phyloP scores from a whole-genome alignment of 2,888 invertebrate genomes.

The Hirtodrosophila confusa region DNA sequence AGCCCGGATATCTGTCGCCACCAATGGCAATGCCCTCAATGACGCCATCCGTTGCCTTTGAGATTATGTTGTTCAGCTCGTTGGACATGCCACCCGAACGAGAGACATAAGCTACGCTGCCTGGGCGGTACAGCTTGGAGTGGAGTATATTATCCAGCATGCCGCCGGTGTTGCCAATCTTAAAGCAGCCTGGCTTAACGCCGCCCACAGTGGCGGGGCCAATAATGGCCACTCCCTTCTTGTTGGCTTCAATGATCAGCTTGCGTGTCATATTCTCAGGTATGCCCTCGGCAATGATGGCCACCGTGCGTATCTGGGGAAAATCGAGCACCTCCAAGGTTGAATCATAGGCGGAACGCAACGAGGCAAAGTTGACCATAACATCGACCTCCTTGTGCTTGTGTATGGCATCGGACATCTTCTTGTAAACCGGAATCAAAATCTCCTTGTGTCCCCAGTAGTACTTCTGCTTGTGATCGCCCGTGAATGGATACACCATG shows the following conservation, averaged over 20 bases:
- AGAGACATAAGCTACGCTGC: slow-evolving; percentile 99
- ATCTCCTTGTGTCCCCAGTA: slow-evolving; percentile 99
- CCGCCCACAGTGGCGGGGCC: slow-evolving; percentile 99
- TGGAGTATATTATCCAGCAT: slow-evolving; percentile 99
- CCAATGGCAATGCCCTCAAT: slow-evolving; percentile 99
- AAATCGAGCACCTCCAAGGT: slow-evolving; percentile 97
- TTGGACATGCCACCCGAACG: slow-evolving; percentile 99
- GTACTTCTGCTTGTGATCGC: slow-evolving; percentile 99
- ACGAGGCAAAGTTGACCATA: slow-evolving; percentile 98
- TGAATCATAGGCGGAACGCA: slow-evolving; percentile 98
- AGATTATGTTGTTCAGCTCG: slow-evolving; percentile 98
- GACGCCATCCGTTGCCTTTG: slow-evolving; percentile 98
- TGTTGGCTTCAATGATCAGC: slow-evolving; percentile 92
- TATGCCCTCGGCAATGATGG: slow-evolving; percentile 99
- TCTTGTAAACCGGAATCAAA: slow-evolving; percentile 96
- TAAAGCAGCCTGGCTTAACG: slow-evolving; percentile 99
- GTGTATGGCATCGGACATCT: slow-evolving; percentile 97
- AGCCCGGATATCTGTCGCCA: slow-evolving; percentile 98
- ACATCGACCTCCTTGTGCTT: slow-evolving; percentile 98
- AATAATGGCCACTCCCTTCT: slow-evolving; percentile 93
- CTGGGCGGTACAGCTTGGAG: slow-evolving; percentile 97
- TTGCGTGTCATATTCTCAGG: slow-evolving; percentile 99
- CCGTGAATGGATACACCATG: slow-evolving; percentile 98
- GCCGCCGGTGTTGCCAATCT: slow-evolving; percentile 99
- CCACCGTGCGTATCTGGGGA: slow-evolving; percentile 97